Base-by-base conservation (phyloP, 2,113 vertebrate genomes). In the Rhinogobius similis region DNA sequence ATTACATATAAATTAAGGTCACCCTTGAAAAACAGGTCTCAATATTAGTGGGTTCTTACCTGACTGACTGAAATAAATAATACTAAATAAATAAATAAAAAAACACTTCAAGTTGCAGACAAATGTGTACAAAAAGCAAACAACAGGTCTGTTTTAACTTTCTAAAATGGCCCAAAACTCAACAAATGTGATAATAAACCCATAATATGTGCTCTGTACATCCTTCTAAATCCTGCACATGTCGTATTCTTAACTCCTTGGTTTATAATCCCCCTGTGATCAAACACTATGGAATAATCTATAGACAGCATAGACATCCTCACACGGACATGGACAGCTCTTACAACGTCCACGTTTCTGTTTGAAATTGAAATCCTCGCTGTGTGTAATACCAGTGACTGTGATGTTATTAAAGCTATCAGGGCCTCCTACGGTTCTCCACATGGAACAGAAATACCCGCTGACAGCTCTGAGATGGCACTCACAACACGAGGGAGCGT, bases 201-300 rank as follows among this genome's bases (percentile, higher is more conserved):
- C 10, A 5, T 26, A 27, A 0, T 8, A 24, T 6, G 27, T 24
- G 14, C 26, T 56, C 52, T 18, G 26, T 27, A 26, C 23, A 23
- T 16, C 10, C 0, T 52, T 52, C 8, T 55, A 58, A 58, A 58
- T 58, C 26, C 26, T 58, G 2, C 12, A 52, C 48, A 18, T 27
- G 14, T 16, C 14, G 8, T 14, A 58, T 29, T 29, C 26, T 20
- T 0, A 58, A 13, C 55, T 58, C 55, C 26, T 29, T 1, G 16
- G 16, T 16, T 8, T 10, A 8, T 58, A 18, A 58, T 58, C 55
- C 55, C 10, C 14, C 14, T 18, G 5, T 12, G 55, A 58, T 58
- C 14, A 58, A 58, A 58, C 55, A 58, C 26, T 58, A 13, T 29
- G 52, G n/a, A 46, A 52, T 50, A 50, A 55, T 26, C 53, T 56